These are phyloP conservation scores for Nomada flava DNA, from an alignment of 2,888 invertebrate species.

Conservation along the genomic window DNA sequence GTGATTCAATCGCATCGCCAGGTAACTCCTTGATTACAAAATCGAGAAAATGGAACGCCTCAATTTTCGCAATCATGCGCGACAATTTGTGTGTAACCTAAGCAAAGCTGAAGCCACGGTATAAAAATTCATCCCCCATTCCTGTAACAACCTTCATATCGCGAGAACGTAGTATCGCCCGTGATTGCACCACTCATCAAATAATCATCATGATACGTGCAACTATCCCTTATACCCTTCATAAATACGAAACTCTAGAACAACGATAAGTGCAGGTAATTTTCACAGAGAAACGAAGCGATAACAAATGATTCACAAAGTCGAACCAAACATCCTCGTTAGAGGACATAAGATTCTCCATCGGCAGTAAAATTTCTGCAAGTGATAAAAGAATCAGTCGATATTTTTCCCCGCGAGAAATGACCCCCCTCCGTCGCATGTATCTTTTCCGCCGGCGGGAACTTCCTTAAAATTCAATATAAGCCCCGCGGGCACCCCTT, in stretches of 20 bases:
- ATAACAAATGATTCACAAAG: too few species aligned
- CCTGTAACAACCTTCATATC: neutral
- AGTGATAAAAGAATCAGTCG: conserved; percentile 13
- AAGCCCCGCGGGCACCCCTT: conserved; percentile 71
- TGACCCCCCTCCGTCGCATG: conserved; percentile 34
- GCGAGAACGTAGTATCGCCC: too few species aligned
- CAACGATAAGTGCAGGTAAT: too few species aligned
- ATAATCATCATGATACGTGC: neutral
- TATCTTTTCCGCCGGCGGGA: conserved; percentile 67
- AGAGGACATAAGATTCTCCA: too few species aligned
- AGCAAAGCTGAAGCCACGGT: neutral
- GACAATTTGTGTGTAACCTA: neutral
- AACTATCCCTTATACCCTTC: too few species aligned
- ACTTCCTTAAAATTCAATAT: conserved; percentile 81
- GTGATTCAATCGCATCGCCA: conserved; percentile 20
- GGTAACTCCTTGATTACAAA: conserved; percentile 2
- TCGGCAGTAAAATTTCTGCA: neutral
- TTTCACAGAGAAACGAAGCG: too few species aligned
- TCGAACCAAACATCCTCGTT: too few species aligned
- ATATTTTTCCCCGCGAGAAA: conserved; percentile 11
- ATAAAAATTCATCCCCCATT: neutral
- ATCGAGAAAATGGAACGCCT: neutral
- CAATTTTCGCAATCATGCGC: neutral
- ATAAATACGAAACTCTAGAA: too few species aligned
- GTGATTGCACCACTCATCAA: neutral